Evolutionary conservation across 2,888 invertebrate genomes (phyloP).

Genomic region (Mycogona germanica): DNA sequence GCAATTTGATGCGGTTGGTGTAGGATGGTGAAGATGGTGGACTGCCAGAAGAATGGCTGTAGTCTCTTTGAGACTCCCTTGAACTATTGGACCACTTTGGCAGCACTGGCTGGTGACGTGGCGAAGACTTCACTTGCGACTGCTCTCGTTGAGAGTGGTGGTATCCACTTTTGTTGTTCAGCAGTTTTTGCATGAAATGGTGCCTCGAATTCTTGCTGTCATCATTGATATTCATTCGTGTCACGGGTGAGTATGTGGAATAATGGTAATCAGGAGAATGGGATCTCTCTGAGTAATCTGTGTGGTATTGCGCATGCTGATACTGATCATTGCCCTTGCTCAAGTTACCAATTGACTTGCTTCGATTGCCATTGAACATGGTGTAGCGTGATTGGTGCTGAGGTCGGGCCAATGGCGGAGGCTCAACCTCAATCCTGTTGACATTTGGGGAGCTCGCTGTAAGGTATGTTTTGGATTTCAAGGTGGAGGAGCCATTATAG

Average conservation of each 20-base stretch:
- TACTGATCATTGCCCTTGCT: neutral
- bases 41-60: constrained; percentile 8
- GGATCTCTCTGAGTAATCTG: too few relatives aligned
- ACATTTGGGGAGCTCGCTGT: constrained; percentile 16
- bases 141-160: neutral
- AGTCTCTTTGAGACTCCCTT: neutral
- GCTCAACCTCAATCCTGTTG: constrained; percentile 4
- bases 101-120: neutral
- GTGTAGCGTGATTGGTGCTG: neutral
- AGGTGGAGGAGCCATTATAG: neutral
- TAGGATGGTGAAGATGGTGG: constrained; percentile 12
- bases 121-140: too few relatives aligned
- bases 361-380: constrained; percentile 1
- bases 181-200: constrained; percentile 13
- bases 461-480: constrained; percentile 7
- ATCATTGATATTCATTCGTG: neutral
- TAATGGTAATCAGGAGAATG: too few relatives aligned
- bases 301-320: too few relatives aligned
- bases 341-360: constrained; percentile 15
- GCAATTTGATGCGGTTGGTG: constrained; percentile 7
- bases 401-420: neutral
- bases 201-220: neutral
- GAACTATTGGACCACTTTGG: neutral
- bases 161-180: constrained; percentile 3
- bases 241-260: too few relatives aligned